Evolutionary conservation across 1,140 invertebrate genomes (phyloP).

Genomic region (Argopecten irradians): DNA sequence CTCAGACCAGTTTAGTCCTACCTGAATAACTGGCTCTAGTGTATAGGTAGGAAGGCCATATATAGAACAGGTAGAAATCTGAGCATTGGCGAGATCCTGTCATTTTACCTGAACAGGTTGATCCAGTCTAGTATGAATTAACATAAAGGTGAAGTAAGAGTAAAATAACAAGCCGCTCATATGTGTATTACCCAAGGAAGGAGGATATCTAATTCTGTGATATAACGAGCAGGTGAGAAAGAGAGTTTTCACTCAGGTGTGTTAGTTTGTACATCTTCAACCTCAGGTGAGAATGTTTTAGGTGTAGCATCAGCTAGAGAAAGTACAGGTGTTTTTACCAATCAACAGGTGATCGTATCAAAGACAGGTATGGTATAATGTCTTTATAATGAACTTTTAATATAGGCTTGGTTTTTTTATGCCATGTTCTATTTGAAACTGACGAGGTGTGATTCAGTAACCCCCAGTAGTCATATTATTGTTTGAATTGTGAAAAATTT

Average conservation of each 20-base stretch:
- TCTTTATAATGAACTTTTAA: background rate
- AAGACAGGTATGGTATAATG: background rate
- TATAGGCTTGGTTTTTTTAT: background rate
- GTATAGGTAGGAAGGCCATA: slow-evolving; percentile 15
- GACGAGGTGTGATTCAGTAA: too few species aligned
- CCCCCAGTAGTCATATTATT: too few species aligned
- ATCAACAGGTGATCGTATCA: background rate
- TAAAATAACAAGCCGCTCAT: background rate
- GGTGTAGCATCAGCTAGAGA: background rate
- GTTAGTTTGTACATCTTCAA: background rate
- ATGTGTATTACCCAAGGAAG: background rate
- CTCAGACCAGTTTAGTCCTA: background rate
- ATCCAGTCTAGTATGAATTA: background rate
- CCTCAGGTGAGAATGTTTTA: background rate
- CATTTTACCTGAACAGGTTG: slow-evolving; percentile 15
- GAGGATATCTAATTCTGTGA: background rate
- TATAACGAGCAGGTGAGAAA: background rate
- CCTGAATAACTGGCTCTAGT: background rate
- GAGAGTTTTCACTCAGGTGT: slow-evolving; percentile 13
- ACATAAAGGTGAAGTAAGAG: background rate
- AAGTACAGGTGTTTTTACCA: slow-evolving; percentile 3
- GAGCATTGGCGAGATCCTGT: slow-evolving; percentile 1
- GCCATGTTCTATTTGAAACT: too few species aligned
- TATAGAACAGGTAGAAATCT: slow-evolving; percentile 22
- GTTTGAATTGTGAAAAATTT: too few species aligned